These are phyloP conservation scores for Paguma larvata DNA, from an alignment of 2,797 vertebrate species.

Conservation along the genomic window DNA sequence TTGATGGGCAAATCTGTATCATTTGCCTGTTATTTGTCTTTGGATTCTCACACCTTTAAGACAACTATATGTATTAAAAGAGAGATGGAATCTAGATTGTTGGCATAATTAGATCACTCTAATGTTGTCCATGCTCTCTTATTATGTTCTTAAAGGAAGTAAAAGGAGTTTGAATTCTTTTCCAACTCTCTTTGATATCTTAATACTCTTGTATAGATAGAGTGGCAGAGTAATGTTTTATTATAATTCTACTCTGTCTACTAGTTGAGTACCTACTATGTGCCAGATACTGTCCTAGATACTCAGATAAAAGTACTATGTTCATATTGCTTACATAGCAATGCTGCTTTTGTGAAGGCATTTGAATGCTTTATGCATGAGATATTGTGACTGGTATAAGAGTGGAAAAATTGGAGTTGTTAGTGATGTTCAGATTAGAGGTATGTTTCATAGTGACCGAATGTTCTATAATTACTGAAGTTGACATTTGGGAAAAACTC, in stretches of 20 bases:
- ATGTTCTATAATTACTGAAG: not conserved
- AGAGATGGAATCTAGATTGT: not conserved
- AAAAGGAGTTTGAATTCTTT: not conserved
- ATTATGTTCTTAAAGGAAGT: not conserved
- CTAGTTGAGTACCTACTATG: not conserved
- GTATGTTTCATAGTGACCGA: not conserved
- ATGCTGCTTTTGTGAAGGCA: not conserved
- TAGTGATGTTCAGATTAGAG: not conserved
- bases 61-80: not conserved
- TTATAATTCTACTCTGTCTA: not conserved
- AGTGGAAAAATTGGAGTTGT: not conserved
- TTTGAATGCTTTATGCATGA: not conserved
- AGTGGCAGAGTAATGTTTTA: not conserved
- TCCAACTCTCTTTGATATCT: not conserved
- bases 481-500: not conserved
- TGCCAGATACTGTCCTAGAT: not conserved
- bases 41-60: not conserved
- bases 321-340: not conserved
- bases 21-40: not conserved
- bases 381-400: not conserved
- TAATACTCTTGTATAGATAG: not conserved
- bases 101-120: not conserved
- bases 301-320: not conserved
- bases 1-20: not conserved
- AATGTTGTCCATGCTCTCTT: not conserved